These are phyloP conservation scores for Brassicogethes aeneus DNA, from an alignment of 2,888 invertebrate genomes.

Conservation along the genomic window DNA sequence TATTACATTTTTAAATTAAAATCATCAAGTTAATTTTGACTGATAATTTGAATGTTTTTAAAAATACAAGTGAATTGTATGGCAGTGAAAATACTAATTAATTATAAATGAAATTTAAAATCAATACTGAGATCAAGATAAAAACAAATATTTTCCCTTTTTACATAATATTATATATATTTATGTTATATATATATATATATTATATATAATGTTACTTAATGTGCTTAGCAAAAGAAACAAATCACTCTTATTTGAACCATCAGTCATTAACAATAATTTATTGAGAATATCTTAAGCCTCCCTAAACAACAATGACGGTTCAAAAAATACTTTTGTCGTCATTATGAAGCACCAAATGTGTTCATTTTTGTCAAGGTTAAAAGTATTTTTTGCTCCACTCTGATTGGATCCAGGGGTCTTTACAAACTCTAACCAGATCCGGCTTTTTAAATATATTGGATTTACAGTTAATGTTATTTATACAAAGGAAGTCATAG, in stretches of 20 bases:
- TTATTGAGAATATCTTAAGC: conserved; percentile 18
- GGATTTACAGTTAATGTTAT: too few relatives aligned
- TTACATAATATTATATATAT: background rate
- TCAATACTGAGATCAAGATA: conserved; percentile 39
- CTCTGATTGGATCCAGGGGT: too few relatives aligned
- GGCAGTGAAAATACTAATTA: conserved; percentile 35
- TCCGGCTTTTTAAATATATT: too few relatives aligned
- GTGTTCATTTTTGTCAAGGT: too few relatives aligned
- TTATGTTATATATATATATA: background rate
- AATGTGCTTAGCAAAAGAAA: conserved; percentile 10
- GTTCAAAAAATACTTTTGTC: too few relatives aligned
- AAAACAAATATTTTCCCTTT: conserved; percentile 15
- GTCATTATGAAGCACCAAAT: too few relatives aligned
- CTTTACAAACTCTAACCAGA: too few relatives aligned
- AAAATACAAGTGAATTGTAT: conserved; percentile 24
- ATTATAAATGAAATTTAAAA: conserved; percentile 27
- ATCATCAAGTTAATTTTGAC: too few relatives aligned
- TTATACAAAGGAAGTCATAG: too few relatives aligned
- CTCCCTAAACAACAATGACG: conserved; percentile 15
- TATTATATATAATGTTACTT: conserved; percentile 5
- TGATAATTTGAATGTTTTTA: conserved; percentile 8
- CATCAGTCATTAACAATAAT: conserved; percentile 9
- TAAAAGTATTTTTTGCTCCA: too few relatives aligned
- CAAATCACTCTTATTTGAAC: conserved; percentile 5
- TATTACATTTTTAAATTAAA: too few relatives aligned